Evolutionary conservation across 2,113 vertebrate species (phyloP), one percentile per base, ranked within the genome.

Genomic region (Nothobranchius furzeri): DNA sequence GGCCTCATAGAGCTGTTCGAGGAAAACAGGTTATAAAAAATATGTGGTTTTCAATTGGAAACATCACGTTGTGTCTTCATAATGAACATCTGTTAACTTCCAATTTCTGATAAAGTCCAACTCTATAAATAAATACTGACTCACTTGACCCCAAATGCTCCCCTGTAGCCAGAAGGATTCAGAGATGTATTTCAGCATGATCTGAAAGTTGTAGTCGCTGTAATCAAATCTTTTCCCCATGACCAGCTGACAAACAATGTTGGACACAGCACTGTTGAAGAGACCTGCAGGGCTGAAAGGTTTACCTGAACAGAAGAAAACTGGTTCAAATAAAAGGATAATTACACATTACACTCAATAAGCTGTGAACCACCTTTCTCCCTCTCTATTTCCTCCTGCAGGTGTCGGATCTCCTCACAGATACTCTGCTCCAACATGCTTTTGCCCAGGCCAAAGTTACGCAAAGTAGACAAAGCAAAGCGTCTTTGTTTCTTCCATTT

Each of bases 221-320:
- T 95, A 94, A 4, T 94, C 92, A 6, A 93, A 96, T 48, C 92
- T 90, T 37, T 86, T 88, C 17, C 94, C 93, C 85, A 96, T 95
- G 73, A 93, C 93, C 75, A 95, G 69, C 43, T 93, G 92, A 53
- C 93, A 95, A 70, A 95, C 93, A 25, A 96, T 93, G 67, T 95
- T 95, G 0, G 94, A 94, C 85, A 94, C 92, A 36, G 94, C 94
- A 0, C 85, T 89, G 40, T 93, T 94, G 60, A 68, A 68, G 45
- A 59, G 46, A 17, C 55, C 47, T n/a, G 46, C 20, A 12, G 65
- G 55, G n/a, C 13, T n/a, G 20, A 59, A 68, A 42, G 37, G 55
- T 50, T 40, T 7, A 42, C 65, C 55, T 59, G 17, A n/a, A 12
- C 17, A 35, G 43, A 55, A 51, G 12, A 15, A 49, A 2, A 9